A percentile compares a stretch with the other conserved stretches of the same genome.
phyloP scores from a whole-genome alignment of 2,888 invertebrate species.

The Vandiemenella viatica region DNA sequence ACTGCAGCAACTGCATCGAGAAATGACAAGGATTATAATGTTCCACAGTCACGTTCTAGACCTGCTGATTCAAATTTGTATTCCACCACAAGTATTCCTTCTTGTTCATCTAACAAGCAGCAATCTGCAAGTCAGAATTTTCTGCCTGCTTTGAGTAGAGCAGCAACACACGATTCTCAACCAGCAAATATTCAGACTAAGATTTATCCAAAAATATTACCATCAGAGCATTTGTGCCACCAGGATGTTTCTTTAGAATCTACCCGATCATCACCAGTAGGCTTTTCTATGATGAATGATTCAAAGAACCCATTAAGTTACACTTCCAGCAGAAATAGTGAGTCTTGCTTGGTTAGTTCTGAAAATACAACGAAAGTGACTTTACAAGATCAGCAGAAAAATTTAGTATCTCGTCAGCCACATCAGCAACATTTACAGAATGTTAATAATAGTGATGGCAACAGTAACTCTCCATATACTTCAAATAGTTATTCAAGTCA shows the following conservation, averaged over 20 bases:
- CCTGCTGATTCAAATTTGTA: slow-evolving; percentile 20
- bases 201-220: slow-evolving; percentile 56
- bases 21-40: slow-evolving; percentile 36
- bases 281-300: slow-evolving; percentile 60
- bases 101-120: slow-evolving; percentile 25
- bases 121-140: slow-evolving; percentile 31
- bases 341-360: slow-evolving; percentile 1
- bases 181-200: slow-evolving; percentile 46
- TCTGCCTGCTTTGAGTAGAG: slow-evolving; percentile 32
- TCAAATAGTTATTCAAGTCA: slow-evolving; percentile 11
- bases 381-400: slow-evolving; percentile 10
- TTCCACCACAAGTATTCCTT: slow-evolving; percentile 21
- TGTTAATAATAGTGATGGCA: slow-evolving; percentile 14
- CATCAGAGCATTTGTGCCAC: slow-evolving; percentile 25
- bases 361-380: slow-evolving; percentile 10
- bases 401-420: slow-evolving; percentile 8
- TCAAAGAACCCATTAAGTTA: slow-evolving; percentile 36
- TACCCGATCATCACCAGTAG: slow-evolving; percentile 56
- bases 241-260: slow-evolving; percentile 34
- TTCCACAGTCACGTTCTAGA: slow-evolving; percentile 41
- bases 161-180: slow-evolving; percentile 27
- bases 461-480: slow-evolving; percentile 5
- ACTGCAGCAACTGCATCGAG: slow-evolving; percentile 40
- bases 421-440: slow-evolving; percentile 16
- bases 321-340: slow-evolving; percentile 27